Evolutionary conservation across 2,797 vertebrate species (phyloP).

Genomic region (Typhlichthys eigenmanni): DNA sequence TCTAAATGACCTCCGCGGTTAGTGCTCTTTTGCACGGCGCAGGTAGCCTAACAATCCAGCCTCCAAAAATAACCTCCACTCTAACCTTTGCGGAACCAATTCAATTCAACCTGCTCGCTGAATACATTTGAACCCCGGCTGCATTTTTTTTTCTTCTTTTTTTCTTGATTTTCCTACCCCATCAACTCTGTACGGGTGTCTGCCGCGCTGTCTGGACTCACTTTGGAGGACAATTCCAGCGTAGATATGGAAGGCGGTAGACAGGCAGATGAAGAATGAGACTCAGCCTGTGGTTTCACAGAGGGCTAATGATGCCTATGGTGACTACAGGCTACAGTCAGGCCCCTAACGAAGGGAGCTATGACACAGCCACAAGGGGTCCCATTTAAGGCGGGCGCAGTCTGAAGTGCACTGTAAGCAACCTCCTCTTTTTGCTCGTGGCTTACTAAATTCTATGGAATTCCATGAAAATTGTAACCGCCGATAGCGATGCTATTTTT

Average conservation of each 20-base stretch:
- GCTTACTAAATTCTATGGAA: conserved; percentile 76
- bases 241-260: conserved; percentile 73
- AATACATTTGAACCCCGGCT: conserved; percentile 77
- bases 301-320: conserved; percentile 84
- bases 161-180: conserved; percentile 56
- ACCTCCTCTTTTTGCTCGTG: conserved; percentile 72
- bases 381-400: conserved; percentile 78
- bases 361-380: conserved; percentile 84
- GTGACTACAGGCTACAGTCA: conserved; percentile 81
- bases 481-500: conserved; percentile 63
- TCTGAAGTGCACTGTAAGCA: conserved; percentile 82
- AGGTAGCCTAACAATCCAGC: conserved; percentile 73
- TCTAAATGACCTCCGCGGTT: conserved; percentile 63
- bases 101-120: conserved; percentile 64
- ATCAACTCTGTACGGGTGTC: conserved; percentile 56
- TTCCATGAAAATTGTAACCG: conserved; percentile 65
- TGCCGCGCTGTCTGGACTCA: conserved; percentile 58
- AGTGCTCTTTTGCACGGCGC: conserved; percentile 60
- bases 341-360: conserved; percentile 84
- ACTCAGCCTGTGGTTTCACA: conserved; percentile 79
- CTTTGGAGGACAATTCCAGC: conserved; percentile 61
- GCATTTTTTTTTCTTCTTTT: conserved; percentile 55
- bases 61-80: conserved; percentile 71
- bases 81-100: conserved; percentile 72
- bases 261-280: conserved; percentile 84